Percentiles rank a stretch among this genome's conserved stretches.
Evolutionary conservation across 2,113 vertebrate species (phyloP).

Genomic region (Microtus richardsoni): DNA sequence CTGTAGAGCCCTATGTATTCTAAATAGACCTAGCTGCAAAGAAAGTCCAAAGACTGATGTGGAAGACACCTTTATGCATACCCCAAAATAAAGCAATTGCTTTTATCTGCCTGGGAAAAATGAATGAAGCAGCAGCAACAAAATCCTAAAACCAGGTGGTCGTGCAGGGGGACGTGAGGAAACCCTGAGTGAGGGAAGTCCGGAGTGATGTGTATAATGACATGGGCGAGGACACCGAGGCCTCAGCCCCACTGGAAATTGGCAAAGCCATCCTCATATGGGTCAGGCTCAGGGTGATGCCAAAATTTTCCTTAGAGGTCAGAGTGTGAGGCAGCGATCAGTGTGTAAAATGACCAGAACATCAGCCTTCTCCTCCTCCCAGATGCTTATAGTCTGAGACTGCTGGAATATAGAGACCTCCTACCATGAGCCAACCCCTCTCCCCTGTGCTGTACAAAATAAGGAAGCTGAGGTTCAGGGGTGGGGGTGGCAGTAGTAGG

Average conservation of each 20-base stretch:
- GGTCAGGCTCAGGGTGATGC: neutral
- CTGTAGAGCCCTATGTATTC: conserved; percentile 45
- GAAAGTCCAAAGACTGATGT: conserved; percentile 75
- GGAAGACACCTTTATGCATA: conserved; percentile 71
- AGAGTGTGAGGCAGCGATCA: neutral
- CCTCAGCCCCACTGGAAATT: neutral
- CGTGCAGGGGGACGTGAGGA: neutral
- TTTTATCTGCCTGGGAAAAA: conserved; percentile 81
- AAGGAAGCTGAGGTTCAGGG: neutral
- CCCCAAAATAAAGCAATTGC: conserved; percentile 79
- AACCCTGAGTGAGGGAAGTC: neutral
- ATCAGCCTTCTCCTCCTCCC: neutral
- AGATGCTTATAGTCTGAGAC: neutral
- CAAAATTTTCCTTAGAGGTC: neutral
- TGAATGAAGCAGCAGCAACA: neutral
- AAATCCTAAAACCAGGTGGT: conserved; percentile 62
- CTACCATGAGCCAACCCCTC: neutral
- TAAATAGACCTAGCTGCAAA: conserved; percentile 56
- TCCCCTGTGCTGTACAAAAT: neutral
- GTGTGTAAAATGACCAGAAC: neutral
- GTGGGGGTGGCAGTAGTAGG: neutral
- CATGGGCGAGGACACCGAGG: conserved; percentile 28
- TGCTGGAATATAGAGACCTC: neutral
- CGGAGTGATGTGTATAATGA: neutral
- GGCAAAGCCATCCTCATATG: neutral